These are phyloP conservation scores for Trichosurus vulpecula DNA, from an alignment of 2,797 vertebrate species.

Conservation along the genomic window DNA sequence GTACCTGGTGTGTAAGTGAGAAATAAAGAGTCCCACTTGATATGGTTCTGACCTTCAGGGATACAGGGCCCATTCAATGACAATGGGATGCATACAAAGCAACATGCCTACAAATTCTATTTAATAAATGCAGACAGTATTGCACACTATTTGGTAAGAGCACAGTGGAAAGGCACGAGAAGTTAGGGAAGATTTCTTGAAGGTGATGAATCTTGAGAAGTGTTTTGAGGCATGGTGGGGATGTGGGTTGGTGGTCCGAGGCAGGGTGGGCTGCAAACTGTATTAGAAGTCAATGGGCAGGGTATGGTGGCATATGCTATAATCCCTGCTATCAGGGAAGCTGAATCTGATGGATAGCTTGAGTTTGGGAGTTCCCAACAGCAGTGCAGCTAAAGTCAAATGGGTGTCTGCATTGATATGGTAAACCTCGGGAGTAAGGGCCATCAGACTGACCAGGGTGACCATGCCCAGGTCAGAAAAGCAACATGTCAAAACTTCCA, in stretches of 20 bases:
- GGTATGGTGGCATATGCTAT: rapidly evolving
- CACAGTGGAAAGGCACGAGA: neutral
- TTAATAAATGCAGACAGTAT: neutral
- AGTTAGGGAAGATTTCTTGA: neutral
- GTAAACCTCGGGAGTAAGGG: neutral
- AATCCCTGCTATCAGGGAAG: neutral
- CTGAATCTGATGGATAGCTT: neutral
- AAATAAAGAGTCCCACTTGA: neutral
- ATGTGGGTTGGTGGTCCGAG: neutral
- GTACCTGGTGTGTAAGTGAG: neutral
- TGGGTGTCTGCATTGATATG: neutral
- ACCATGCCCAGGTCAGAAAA: neutral
- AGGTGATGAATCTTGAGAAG: neutral
- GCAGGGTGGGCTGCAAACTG: neutral
- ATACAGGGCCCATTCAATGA: neutral
- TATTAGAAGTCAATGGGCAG: neutral
- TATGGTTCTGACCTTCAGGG: no score
- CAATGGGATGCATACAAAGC: rapidly evolving
- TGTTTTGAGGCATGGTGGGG: neutral
- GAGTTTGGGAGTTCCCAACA: neutral
- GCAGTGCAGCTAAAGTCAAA: neutral
- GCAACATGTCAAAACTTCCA: neutral
- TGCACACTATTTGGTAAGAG: neutral
- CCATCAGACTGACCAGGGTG: neutral
- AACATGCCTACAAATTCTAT: neutral